These are phyloP conservation scores for Chroicocephalus ridibundus DNA, from an alignment of 2,113 vertebrate species.

Conservation along the genomic window DNA sequence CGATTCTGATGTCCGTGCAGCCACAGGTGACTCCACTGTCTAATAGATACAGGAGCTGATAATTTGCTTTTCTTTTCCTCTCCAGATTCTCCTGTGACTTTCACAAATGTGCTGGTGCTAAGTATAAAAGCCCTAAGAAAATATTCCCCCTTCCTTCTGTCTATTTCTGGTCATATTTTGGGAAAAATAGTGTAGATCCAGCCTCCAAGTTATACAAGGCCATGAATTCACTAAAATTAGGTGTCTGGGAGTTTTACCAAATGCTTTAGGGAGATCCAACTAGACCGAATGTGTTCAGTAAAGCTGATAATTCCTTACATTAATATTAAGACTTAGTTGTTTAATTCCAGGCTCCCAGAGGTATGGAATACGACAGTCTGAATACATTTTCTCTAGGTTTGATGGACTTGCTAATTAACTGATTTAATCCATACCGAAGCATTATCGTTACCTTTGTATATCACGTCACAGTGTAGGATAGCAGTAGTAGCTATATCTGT, in stretches of 20 bases:
- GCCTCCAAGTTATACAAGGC: background rate
- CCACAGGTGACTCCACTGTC: background rate
- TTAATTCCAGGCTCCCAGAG: slow-evolving; percentile 16
- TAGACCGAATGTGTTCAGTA: background rate
- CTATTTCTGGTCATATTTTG: background rate
- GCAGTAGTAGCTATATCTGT: background rate
- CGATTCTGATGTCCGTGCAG: background rate
- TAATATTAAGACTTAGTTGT: background rate
- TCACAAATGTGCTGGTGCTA: background rate
- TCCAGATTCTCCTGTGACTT: background rate
- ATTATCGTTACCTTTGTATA: background rate
- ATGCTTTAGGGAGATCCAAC: background rate
- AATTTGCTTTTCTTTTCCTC: background rate
- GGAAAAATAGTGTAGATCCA: background rate
- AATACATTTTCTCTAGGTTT: background rate
- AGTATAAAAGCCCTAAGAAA: background rate
- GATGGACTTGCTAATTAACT: slow-evolving; percentile 5
- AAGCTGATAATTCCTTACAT: slow-evolving; percentile 41
- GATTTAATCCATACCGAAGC: background rate
- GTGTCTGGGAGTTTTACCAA: background rate
- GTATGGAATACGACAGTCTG: background rate
- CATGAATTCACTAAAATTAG: background rate
- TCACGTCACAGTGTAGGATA: background rate
- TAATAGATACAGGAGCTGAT: background rate
- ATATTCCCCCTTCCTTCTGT: background rate